Evolutionary conservation across 2,888 invertebrate species (phyloP).

Genomic region (Acleris sparsana): DNA sequence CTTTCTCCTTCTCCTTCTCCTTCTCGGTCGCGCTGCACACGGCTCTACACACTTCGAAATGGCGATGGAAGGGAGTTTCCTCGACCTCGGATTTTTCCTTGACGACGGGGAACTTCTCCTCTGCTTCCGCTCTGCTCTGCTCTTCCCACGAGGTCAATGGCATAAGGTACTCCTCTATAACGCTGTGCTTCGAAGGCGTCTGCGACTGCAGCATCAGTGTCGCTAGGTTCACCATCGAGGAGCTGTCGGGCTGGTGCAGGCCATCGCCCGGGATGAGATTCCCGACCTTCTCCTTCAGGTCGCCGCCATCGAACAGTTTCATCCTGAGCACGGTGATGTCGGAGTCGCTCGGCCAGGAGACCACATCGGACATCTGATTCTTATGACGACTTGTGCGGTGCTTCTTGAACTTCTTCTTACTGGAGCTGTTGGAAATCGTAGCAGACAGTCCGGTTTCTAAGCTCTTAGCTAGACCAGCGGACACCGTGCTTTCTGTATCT

Average conservation of each 20-base stretch:
- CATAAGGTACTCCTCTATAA: conserved; percentile 78
- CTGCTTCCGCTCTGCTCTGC: conserved; percentile 41
- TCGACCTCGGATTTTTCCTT: conserved; percentile 37
- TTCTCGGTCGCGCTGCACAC: conserved; percentile 44
- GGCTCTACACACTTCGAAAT: conserved; percentile 38
- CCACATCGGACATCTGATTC: conserved; percentile 58
- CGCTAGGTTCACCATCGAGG: conserved; percentile 83
- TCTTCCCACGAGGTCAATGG: conserved; percentile 84
- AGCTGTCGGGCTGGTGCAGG: conserved; percentile 81
- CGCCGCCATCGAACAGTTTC: conserved; percentile 63
- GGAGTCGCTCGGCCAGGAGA: conserved; percentile 84
- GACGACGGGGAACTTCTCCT: conserved; percentile 44
- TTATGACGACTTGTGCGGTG: conserved; percentile 52
- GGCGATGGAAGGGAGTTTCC: background rate
- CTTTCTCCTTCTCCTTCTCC: conserved; percentile 32
- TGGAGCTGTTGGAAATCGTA: conserved; percentile 46
- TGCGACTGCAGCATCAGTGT: conserved; percentile 77
- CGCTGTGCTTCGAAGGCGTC: conserved; percentile 64
- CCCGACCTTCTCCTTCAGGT: conserved; percentile 73
- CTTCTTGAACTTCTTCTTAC: conserved; percentile 60
- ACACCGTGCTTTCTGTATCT: conserved; percentile 53
- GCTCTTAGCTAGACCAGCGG: conserved; percentile 58
- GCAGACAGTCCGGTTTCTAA: conserved; percentile 63
- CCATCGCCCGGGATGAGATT: conserved; percentile 81
- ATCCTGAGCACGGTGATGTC: conserved; percentile 84